Base-by-base conservation (phyloP, 2,113 vertebrate genomes). In the Lutjanus erythropterus region DNA sequence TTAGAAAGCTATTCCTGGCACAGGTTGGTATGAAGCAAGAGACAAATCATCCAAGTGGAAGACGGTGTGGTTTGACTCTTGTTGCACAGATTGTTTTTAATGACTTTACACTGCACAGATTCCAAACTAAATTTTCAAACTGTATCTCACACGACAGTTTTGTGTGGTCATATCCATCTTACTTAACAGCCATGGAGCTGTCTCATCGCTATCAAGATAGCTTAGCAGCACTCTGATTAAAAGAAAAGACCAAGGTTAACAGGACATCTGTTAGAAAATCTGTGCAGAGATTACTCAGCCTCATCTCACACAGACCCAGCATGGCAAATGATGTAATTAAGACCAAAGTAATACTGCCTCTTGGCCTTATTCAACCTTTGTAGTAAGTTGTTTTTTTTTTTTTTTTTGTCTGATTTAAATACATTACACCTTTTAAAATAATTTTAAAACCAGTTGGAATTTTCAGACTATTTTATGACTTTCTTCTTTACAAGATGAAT, bases 211-310 rank as follows among this genome's bases (percentile, higher is more conserved):
- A 86, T 93, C 88, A 84, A 56, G 73, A 84, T 84, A 91, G 92
- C 92, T 94, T 93, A 93, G 86, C 83, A 78, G 86, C 47, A 67
- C 79, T 95, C 92, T 95, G 94, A 95, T 95, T 95, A 94, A 95
- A 94, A 93, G 83, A 81, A 84, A 85, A 84, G 89, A 80, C 77
- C 70, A 77, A 86, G 81, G 84, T 90, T 93, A 89, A 85, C 74
- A 66, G 80, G 84, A 93, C 94, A 95, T 95, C 93, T 94, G 94
- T 88, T 79, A 33, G 89, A 50, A 89, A 91, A 94, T 94, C 94
- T 92, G 91, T 70, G 73, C 50, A 79, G 80, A 90, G 93, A 94
- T 95, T 95, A 93, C 83, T 52, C 88, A 78, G 61, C 73, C 80
- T 92, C 91, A 90, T 91, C 84, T 86, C 85, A 78, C 90, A 83